Conservation (phyloP, 1,140 invertebrate genomes). For the Lethocerus indicus region DNA sequence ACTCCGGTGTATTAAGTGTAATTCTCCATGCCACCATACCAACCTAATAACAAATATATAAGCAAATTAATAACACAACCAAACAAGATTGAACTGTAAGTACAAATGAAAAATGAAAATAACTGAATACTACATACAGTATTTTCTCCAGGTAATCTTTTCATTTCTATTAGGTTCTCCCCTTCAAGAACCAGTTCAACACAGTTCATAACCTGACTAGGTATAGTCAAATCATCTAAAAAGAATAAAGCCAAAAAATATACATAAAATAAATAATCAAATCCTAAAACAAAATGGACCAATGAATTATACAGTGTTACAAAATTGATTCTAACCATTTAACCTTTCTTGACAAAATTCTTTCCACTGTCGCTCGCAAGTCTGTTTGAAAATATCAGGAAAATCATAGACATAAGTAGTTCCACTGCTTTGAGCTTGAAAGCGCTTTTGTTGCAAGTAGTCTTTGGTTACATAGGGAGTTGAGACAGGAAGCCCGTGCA, state of each 20-base stretch:
- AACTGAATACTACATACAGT: conserved; percentile 21
- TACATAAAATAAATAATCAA: not conserved
- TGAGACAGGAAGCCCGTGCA: conserved; percentile 84
- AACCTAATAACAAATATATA: conserved; percentile 35
- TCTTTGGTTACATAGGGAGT: conserved; percentile 96
- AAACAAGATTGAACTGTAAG: not conserved
- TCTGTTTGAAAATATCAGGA: conserved; percentile 93
- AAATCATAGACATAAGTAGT: conserved; percentile 98
- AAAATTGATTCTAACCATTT: conserved; percentile 20
- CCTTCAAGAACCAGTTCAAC: conserved; percentile 78
- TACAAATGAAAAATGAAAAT: not conserved
- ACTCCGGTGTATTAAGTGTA: conserved; percentile 86
- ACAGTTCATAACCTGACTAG: conserved; percentile 49
- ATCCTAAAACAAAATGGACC: not conserved
- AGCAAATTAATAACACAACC: conserved; percentile 3
- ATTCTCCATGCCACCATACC: conserved; percentile 98
- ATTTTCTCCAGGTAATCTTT: conserved; percentile 88
- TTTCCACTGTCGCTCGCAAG: conserved; percentile 66
- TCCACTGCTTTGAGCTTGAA: conserved; percentile 87
- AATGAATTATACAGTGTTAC: not conserved
- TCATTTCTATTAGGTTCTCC: conserved; percentile 63
- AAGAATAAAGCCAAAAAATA: no score
- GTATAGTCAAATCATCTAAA: conserved; percentile 37
- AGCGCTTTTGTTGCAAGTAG: conserved; percentile 92
- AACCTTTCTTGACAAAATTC: conserved; percentile 55